These are phyloP conservation scores for Antitype chi DNA, from an alignment of 2,888 invertebrate species.

Conservation along the genomic window DNA sequence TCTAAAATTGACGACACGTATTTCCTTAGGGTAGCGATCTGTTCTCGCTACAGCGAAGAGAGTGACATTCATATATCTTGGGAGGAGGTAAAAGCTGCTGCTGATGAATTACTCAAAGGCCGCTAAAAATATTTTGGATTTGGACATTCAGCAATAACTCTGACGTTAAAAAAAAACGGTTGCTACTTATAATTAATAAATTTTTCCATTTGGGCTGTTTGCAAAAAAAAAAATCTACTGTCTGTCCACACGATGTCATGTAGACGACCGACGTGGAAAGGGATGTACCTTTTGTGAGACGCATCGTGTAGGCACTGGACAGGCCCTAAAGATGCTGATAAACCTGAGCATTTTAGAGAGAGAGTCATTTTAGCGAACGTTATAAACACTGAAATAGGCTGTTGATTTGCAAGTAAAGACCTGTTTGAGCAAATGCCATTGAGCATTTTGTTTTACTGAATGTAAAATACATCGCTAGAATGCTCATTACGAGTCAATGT, in stretches of 20 bases:
- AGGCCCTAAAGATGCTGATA: conserved; percentile 3
- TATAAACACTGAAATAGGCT: not conserved
- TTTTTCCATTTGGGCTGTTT: not conserved
- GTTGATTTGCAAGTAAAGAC: not conserved
- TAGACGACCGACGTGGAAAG: no score
- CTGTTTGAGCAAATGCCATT: not conserved
- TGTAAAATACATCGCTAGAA: not conserved
- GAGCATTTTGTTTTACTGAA: not conserved
- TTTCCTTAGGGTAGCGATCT: conserved; percentile 97
- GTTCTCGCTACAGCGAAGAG: conserved; percentile 95
- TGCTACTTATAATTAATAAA: not conserved
- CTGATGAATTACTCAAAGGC: conserved; percentile 92
- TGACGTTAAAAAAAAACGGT: conserved; percentile 1
- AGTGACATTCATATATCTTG: conserved; percentile 96
- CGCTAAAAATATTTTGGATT: conserved; percentile 34
- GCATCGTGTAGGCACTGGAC: not conserved
- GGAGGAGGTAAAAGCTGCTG: conserved; percentile 95
- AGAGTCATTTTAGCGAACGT: not conserved
- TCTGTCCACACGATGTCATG: not conserved
- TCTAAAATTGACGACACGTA: conserved; percentile 96
- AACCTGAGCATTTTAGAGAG: conserved; percentile 5
- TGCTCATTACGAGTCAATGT: not conserved
- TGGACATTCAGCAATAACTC: conserved; percentile 12
- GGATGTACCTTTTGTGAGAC: not conserved
- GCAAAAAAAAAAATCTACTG: not conserved